Percentiles rank a stretch among this genome's conserved stretches.
Conservation (phyloP, 2,797 vertebrate genomes). For the Acrossocheilus wenchowensis region DNA sequence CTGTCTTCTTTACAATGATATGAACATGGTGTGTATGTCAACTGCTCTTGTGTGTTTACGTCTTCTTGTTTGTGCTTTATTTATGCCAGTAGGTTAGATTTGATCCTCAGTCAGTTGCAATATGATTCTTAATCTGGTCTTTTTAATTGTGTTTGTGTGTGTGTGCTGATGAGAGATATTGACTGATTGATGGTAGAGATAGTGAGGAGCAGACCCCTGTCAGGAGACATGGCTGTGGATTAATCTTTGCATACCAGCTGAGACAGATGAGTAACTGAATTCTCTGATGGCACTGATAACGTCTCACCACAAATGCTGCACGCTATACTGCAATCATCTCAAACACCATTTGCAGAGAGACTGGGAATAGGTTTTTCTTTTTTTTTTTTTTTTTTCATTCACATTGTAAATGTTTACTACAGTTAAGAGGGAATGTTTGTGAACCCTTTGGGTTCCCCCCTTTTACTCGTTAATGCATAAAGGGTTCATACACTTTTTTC, state of each 20-base stretch:
- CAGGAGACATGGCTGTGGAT: conserved; percentile 56
- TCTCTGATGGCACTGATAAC: conserved; percentile 53
- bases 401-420: conserved; percentile 29
- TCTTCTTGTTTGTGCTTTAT: conserved; percentile 9
- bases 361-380: conserved; percentile 25
- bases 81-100: neutral
- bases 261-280: conserved; percentile 55
- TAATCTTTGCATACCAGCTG: conserved; percentile 58
- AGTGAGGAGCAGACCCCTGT: conserved; percentile 42
- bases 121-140: conserved; percentile 22
- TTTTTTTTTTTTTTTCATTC: conserved; percentile 8
- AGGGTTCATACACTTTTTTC: neutral
- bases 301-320: conserved; percentile 21
- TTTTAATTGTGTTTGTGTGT: conserved; percentile 6
- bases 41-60: neutral
- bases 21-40: neutral
- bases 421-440: neutral
- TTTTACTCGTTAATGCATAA: neutral
- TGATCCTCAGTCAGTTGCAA: conserved; percentile 19
- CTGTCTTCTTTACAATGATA: neutral
- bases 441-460: neutral
- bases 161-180: conserved; percentile 51
- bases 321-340: conserved; percentile 40
- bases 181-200: conserved; percentile 62
- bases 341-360: conserved; percentile 40